Base-by-base conservation (phyloP, 2,797 vertebrate genomes). In the Protosalanx chinensis region DNA sequence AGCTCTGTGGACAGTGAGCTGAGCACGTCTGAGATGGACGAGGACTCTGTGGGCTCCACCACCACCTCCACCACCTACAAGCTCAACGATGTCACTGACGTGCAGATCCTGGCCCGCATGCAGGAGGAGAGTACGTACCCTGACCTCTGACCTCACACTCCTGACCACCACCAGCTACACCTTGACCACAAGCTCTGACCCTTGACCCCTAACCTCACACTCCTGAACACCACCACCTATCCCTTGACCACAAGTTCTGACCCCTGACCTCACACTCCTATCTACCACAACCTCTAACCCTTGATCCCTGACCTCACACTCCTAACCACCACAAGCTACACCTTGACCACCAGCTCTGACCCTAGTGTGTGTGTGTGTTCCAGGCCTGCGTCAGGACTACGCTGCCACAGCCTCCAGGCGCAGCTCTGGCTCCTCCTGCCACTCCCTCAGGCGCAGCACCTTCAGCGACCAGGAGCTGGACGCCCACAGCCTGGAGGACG, bases 391-490 rank as follows among this genome's bases (percentile, higher is more conserved):
- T 67, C 98, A 99, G 82, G 98, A 99, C 75, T 99, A 99, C 0
- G 97, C 97, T 23, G 98, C 97, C 0, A 93, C 94, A 1, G 93
- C 98, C 0, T 99, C 98, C 51, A 93, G 98, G 0, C 95, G 98
- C 64, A 99, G 97, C 87, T 99, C 98, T 0, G 98, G 98, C 58
- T 99, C 98, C 1, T 99, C 98, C 15, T 98, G 97, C 78, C 96
- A 98, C 88, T 98, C 97, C 0, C 87, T 97, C 70, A 91, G 97
- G 57, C 93, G 98, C 74, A 96, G 98, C 82, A 94, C 96, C 0
- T 97, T 96, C 86, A 98, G 97, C 0, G 98, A 99, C 88, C 97
- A 99, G 89, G 98, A 99, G 86, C 91, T 99, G 2, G 98, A 99
- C 13, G 94, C 95, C 0, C 97, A 97, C 83, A 99, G 98, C 82